Base-by-base conservation (phyloP, 2,113 vertebrate species). In the Apeltes quadracus region DNA sequence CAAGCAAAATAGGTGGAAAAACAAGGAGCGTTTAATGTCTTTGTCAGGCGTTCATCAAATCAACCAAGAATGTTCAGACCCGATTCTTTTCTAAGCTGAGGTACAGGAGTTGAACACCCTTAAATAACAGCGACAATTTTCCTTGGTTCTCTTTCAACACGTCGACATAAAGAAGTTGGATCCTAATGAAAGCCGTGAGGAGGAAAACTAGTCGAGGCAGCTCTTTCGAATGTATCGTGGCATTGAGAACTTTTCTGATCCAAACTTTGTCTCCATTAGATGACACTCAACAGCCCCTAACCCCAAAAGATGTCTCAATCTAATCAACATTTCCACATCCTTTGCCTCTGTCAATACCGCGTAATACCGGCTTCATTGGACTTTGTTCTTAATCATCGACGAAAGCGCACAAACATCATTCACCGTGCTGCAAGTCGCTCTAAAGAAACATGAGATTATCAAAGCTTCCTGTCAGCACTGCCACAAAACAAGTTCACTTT, bases 401-500 rank as follows among this genome's bases (percentile, higher is more conserved):
- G 51, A 27, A 29, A 22, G 4, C 0, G 1, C 22, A 27, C 32
- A 39, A 34, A 61, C 54, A 56, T 57, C 12, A 54, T 78, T 70
- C 61, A 68, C 50, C 15, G 65, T 84, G 63, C 57, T 78, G 44
- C 55, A 61, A 62, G 54, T 69, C 22, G 41, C 9, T 15, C 27
- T 38, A 43, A 50, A 56, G 36, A 64, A 69, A 57, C 41, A 55
- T 1, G 18, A 56, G 23, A 23, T 61, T 57, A 55, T 81, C 54
- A 69, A 69, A 66, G 61, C 62, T 58, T 29, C n/a, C 13, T 64
- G 63, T 78, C 68, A 48, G 61, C 53, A 7, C 16, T 56, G 41
- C 43, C 65, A 69, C n/a, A 3, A 29, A 54, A 43, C 65, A 87
- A 76, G 57, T 77, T 84, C 61, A 66, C 44, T 53, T 22, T 43